These are phyloP conservation scores for Apaloderma vittatum DNA, from an alignment of 2,113 vertebrate genomes.

Conservation along the genomic window DNA sequence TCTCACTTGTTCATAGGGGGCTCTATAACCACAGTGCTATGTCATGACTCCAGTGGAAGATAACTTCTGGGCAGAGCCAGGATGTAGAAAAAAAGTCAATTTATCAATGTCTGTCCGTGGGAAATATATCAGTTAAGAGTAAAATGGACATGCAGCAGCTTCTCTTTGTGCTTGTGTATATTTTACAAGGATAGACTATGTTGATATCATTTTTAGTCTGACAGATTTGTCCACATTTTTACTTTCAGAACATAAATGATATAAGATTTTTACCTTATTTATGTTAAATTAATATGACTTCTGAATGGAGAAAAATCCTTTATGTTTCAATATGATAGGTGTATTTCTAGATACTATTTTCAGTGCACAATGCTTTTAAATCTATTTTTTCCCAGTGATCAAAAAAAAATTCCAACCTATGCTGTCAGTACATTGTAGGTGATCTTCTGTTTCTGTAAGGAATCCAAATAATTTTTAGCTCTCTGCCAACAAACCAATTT, in stretches of 20 bases:
- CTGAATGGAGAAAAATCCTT: not conserved
- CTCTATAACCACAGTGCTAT: not conserved
- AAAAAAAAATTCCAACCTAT: not conserved
- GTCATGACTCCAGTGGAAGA: not conserved
- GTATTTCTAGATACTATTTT: not conserved
- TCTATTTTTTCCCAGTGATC: not conserved
- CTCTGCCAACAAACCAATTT: conserved; percentile 8
- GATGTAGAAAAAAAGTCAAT: not conserved
- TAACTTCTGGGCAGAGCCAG: not conserved
- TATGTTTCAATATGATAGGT: not conserved
- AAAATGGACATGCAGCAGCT: not conserved
- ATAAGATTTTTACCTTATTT: not conserved
- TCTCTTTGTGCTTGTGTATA: not conserved
- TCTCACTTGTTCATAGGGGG: not conserved
- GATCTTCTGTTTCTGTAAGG: not conserved
- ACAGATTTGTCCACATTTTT: not conserved
- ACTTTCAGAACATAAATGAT: not conserved
- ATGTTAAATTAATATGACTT: not conserved
- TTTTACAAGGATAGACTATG: not conserved
- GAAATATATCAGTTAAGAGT: not conserved
- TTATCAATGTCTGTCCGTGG: not conserved
- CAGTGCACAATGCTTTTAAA: not conserved
- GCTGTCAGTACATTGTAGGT: not conserved
- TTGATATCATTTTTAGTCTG: not conserved
- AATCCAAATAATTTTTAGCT: not conserved